Evolutionary conservation across 2,888 invertebrate species (phyloP).

Genomic region (Plusia festucae): DNA sequence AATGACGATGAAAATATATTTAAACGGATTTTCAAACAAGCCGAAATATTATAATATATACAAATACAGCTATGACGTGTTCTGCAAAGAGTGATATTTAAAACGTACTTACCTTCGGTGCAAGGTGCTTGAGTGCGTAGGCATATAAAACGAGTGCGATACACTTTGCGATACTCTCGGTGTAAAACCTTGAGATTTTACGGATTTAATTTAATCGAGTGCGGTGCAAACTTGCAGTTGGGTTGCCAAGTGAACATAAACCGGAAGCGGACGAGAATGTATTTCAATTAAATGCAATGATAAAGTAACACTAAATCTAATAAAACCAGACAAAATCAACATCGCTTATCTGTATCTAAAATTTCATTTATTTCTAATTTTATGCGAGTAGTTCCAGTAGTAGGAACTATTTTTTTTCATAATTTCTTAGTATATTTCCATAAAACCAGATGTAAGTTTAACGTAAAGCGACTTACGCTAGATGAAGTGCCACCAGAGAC

Average conservation of each 20-base stretch:
- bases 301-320: too few relatives aligned
- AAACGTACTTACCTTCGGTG: conserved; percentile 41
- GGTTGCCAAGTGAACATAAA: not conserved
- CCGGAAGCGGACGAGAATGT: not conserved
- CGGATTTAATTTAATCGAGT: not conserved
- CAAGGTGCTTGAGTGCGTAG: conserved; percentile 24
- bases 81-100: conserved; percentile 8
- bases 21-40: not conserved
- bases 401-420: too few relatives aligned
- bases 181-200: not conserved
- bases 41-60: too few relatives aligned
- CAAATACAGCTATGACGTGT: not conserved
- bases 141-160: conserved; percentile 24
- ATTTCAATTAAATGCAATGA: not conserved
- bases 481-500: conserved; percentile 16
- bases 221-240: conserved; percentile 3
- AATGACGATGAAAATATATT: not conserved
- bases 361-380: too few relatives aligned
- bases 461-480: conserved; percentile 67
- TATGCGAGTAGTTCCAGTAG: too few relatives aligned
- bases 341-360: too few relatives aligned
- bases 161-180: conserved; percentile 1
- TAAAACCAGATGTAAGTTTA: too few relatives aligned
- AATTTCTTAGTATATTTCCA: too few relatives aligned
- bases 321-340: too few relatives aligned